Conservation (phyloP, 2,113 vertebrate species). For the Polypterus senegalus region DNA sequence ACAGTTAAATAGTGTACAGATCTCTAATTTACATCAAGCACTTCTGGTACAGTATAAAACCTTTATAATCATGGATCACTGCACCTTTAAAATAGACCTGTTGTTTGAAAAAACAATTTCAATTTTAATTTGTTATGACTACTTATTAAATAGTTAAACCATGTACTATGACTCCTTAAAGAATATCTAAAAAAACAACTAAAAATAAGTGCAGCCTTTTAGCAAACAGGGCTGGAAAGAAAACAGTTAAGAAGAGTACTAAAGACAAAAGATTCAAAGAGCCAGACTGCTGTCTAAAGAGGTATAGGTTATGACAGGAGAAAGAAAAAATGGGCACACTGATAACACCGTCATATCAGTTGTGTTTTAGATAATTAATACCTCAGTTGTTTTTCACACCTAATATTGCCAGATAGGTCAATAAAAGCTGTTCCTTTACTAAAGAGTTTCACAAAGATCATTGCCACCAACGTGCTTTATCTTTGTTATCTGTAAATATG, state of each 20-base stretch:
- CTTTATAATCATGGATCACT: too few relatives aligned
- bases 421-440: slow-evolving; percentile 25
- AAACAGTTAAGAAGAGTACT: slow-evolving; percentile 21
- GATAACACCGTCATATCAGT: slow-evolving; percentile 10
- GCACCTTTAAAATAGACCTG: slow-evolving; percentile 22
- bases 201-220: slow-evolving; percentile 41
- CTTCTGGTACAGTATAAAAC: too few relatives aligned
- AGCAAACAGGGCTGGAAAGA: slow-evolving; percentile 37
- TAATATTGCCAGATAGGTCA: slow-evolving; percentile 28
- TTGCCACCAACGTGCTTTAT: slow-evolving; percentile 37
- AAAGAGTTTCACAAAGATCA: slow-evolving; percentile 17
- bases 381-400: neutral
- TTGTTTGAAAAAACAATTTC: slow-evolving; percentile 52
- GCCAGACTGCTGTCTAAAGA: slow-evolving; percentile 9
- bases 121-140: slow-evolving; percentile 35
- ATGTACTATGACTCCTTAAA: slow-evolving; percentile 34
- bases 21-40: too few relatives aligned
- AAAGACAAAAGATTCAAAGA: slow-evolving; percentile 8
- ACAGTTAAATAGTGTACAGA: too few relatives aligned
- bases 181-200: slow-evolving; percentile 48
- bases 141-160: slow-evolving; percentile 24
- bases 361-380: slow-evolving; percentile 28
- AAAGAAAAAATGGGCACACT: neutral
- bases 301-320: slow-evolving; percentile 23
- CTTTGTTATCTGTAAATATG: slow-evolving; percentile 28